A percentile compares a stretch with the other conserved stretches of the same genome.
Evolutionary conservation across 2,888 invertebrate species (phyloP).

Genomic region (Drosophila longiperda): DNA sequence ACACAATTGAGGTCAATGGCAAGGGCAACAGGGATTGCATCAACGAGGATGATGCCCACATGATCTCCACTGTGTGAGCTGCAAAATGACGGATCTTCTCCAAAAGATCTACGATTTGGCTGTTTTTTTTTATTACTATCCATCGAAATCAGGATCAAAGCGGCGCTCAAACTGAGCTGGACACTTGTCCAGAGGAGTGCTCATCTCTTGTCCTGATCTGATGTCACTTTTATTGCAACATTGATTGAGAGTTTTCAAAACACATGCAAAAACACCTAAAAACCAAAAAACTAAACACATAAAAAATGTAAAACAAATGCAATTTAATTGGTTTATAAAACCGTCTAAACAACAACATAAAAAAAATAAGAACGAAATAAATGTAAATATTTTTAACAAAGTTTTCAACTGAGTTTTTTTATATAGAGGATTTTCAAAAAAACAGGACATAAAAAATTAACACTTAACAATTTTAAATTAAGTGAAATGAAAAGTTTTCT

Average conservation of each 20-base stretch:
- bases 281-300: slow-evolving; percentile 20
- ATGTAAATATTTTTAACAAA: slow-evolving; percentile 72
- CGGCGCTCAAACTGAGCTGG: slow-evolving; percentile 9
- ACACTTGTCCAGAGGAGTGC: neutral
- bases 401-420: neutral
- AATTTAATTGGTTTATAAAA: slow-evolving; percentile 67
- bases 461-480: neutral
- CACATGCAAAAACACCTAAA: slow-evolving; percentile 18
- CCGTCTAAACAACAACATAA: slow-evolving; percentile 32
- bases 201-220: slow-evolving; percentile 16
- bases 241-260: slow-evolving; percentile 28
- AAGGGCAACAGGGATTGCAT: slow-evolving; percentile 61
- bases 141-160: neutral
- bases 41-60: slow-evolving; percentile 78
- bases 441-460: neutral
- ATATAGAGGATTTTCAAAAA: neutral
- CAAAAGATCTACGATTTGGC: neutral
- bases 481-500: too few species aligned
- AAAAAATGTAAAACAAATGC: slow-evolving; percentile 65
- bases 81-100: neutral
- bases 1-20: slow-evolving; percentile 66
- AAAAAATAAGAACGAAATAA: slow-evolving; percentile 58
- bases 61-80: slow-evolving; percentile 78
- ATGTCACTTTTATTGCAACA: slow-evolving; percentile 27
- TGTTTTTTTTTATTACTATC: neutral